Conservation (phyloP, 2,888 invertebrate genomes). For the Sesia apiformis region DNA sequence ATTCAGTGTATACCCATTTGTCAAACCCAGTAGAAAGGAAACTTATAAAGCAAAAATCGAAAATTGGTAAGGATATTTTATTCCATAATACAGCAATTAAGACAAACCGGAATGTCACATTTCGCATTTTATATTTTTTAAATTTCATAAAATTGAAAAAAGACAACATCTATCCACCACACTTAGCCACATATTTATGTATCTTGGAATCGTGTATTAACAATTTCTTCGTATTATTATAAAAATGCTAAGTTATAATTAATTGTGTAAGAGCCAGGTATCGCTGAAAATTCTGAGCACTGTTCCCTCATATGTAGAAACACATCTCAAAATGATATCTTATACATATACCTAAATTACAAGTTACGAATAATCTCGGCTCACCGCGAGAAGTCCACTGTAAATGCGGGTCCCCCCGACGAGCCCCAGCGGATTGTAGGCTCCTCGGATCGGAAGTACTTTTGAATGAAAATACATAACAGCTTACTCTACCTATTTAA, state of each 20-base stretch:
- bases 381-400: conserved; percentile 60
- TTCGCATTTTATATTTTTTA: conserved; percentile 51
- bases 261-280: conserved; percentile 69
- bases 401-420: conserved; percentile 63
- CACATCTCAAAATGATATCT: conserved; percentile 59
- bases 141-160: conserved; percentile 60
- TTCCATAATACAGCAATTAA: conserved; percentile 73
- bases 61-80: conserved; percentile 72
- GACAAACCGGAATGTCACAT: conserved; percentile 75
- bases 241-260: conserved; percentile 74
- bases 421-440: conserved; percentile 38
- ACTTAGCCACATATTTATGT: conserved; percentile 50
- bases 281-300: conserved; percentile 59
- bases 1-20: neutral
- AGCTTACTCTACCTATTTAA: conserved; percentile 72
- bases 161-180: conserved; percentile 59
- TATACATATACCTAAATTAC: conserved; percentile 64
- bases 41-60: conserved; percentile 37
- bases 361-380: conserved; percentile 53
- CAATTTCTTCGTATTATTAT: conserved; percentile 71
- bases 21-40: conserved; percentile 5
- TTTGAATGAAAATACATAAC: conserved; percentile 66
- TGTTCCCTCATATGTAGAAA: conserved; percentile 45
- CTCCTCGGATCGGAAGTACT: conserved; percentile 41
- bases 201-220: conserved; percentile 53